A percentile compares a stretch with the other conserved stretches of the same genome.
phyloP scores from a whole-genome alignment of 23 tunicate genomes.

The Clavelina lepadiformis region DNA sequence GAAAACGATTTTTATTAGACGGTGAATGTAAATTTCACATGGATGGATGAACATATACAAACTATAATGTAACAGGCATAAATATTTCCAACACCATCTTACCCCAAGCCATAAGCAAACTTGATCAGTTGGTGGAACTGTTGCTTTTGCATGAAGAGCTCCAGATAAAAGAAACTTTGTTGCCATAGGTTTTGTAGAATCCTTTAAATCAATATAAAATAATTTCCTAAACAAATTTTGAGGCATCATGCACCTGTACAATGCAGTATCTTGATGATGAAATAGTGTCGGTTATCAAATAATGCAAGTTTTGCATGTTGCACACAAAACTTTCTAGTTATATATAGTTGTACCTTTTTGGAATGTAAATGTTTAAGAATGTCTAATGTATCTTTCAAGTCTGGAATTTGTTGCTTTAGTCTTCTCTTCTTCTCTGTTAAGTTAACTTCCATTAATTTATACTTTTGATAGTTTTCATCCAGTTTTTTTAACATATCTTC shows the following conservation, averaged over 20 bases:
- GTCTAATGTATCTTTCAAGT: slow-evolving; percentile 72
- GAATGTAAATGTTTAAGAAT: slow-evolving; percentile 62
- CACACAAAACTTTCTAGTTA: no score
- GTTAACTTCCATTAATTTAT: slow-evolving; percentile 74
- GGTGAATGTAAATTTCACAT: no score
- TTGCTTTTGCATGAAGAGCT: slow-evolving; percentile 86
- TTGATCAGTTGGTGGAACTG: slow-evolving; percentile 75
- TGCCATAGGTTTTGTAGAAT: slow-evolving; percentile 42
- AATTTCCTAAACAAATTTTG: no score
- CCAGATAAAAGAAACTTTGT: slow-evolving; percentile 83
- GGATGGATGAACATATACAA: no score
- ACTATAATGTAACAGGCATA: no score
- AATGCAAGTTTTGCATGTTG: no score
- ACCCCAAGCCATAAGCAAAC: slow-evolving; percentile 90
- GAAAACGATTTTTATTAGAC: no score
- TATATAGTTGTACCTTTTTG: slow-evolving; percentile 51
- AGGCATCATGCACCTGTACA: not conserved
- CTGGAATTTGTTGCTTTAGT: slow-evolving; percentile 86
- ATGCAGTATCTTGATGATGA: no score
- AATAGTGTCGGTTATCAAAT: no score
- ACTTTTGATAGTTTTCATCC: slow-evolving; percentile 88
- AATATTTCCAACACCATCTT: slow-evolving; percentile 9
- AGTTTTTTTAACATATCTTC: slow-evolving; percentile 55
- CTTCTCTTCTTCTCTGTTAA: slow-evolving; percentile 61
- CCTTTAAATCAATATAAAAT: slow-evolving; percentile 4